phyloP scores from a whole-genome alignment of 2,888 invertebrate genomes.

The Listrodromus nycthemerus region DNA sequence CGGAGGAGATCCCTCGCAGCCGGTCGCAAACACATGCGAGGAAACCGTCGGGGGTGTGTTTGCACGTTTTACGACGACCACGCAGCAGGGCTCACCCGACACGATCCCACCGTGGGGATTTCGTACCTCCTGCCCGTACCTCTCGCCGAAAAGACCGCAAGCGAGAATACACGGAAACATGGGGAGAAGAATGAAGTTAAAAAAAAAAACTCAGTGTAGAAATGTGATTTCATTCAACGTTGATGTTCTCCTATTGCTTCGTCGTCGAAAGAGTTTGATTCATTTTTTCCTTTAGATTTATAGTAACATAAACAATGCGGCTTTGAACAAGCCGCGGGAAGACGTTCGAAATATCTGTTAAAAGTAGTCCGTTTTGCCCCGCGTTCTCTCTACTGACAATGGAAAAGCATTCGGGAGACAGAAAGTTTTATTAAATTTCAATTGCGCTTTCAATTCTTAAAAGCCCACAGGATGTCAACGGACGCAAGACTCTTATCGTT shows the following conservation, averaged over 20 bases:
- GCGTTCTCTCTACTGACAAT: no score
- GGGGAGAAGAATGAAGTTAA: neutral
- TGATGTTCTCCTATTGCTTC: neutral
- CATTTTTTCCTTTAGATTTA: neutral
- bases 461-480: no score
- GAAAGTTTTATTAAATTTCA: no score
- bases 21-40: slow-evolving; percentile 68
- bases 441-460: no score
- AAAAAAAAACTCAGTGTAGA: neutral
- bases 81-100: slow-evolving; percentile 56
- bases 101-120: slow-evolving; percentile 17
- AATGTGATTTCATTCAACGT: neutral
- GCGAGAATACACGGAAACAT: neutral
- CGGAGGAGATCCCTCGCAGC: slow-evolving; percentile 57
- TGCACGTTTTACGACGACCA: slow-evolving; percentile 72
- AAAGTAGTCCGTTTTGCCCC: no score
- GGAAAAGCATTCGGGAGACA: no score
- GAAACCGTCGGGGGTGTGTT: slow-evolving; percentile 67
- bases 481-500: no score
- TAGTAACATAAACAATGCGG: no score
- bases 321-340: no score
- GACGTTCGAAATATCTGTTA: neutral
- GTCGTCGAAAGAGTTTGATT: neutral
- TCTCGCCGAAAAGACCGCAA: slow-evolving; percentile 37
- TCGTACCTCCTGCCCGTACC: slow-evolving; percentile 41